Base-by-base conservation (phyloP, 2,113 vertebrate species). In the Spermophilus dauricus region DNA sequence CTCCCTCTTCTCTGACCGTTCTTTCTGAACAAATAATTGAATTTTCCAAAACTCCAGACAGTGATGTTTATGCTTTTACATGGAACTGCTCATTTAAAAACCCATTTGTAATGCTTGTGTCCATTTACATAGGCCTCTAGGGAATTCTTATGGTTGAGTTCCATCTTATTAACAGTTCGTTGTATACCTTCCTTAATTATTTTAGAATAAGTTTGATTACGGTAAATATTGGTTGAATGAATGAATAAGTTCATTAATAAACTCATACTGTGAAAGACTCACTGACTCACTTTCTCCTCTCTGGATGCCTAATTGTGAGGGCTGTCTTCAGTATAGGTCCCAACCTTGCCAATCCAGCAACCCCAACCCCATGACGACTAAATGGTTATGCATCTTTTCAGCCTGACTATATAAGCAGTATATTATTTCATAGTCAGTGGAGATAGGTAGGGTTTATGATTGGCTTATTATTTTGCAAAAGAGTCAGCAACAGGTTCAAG, bases 391-490 rank as follows among this genome's bases (percentile, higher is more conserved):
- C 42, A 91, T 37, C 73, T 92, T 91, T 93, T 73, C 53, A 72
- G 45, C 20, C 22, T 94, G 58, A 30, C 30, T 91, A 87, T 75
- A 69, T 26, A 45, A 45, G 17, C 65, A 77, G 20, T 45, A 75
- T 58, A 7, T 84, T 75, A 88, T 72, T 93, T 51, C 83, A 78
- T 16, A 56, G 22, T 18, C 37, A 77, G 51, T 24, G 30, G 45
- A 92, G 72, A 84, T n/a, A 73, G 39, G 70, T 56, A 70, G 65
- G 20, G 56, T 39, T 87, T 58, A 63, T 56, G 26, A n/a, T n/a
- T 56, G 32, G 84, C 53, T 61, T 39, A 70, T 69, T 61, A 77
- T 78, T 82, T 82, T 77, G 86, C 37, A 96, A 87, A 76, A 53
- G 34, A 77, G 16, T 72, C 70, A 58, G 18, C 18, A 76, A 73